Base-by-base conservation (phyloP, 1,140 invertebrate species). In the Aleiodes sp. region DNA sequence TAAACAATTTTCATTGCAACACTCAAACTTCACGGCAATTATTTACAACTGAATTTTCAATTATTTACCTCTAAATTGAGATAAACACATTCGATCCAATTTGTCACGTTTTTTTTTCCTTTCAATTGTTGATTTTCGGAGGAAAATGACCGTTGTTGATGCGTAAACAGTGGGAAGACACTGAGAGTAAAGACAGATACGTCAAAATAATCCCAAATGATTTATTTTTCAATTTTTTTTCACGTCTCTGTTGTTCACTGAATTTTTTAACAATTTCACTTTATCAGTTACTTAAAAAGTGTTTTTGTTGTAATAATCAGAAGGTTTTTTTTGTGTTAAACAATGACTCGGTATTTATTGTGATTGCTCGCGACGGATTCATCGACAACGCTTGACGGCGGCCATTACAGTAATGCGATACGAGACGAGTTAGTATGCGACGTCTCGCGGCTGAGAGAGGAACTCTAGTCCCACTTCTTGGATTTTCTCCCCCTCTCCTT, bases 341-440 rank as follows among this genome's bases (percentile, higher is more conserved):
- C 35, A 19, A 65, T 68, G 64, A 73, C 71, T 67, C 56, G 33
- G 56, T 69, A 66, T 59, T 69, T 46, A 12, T 56, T 29, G 26
- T 65, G 26, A 31, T 61, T n/a, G 35, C 10, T 26, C 7, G n/a
- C 24, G 16, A 65, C 8, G 26, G 19, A 4, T 39, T 60, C 70
- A 66, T 59, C 80, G 77, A 83, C 83, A 80, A 83, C 81, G 78
- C 83, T 75, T 81, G 77, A 82, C 81, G 73, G 80, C 82, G 73
- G 84, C 83, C 84, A 64, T 68, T 68, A 60, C 33, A 60, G 24
- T 60, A 60, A 60, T 67, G 65, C 65, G 56, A 59, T 46, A 28
- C 8, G 16, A 26, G 35, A 39, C 4, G 10, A 2, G 10, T 0
- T 0, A n/a, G n/a, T n/a, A 10, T 33, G 64, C 64, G 64, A 66